Conservation (phyloP, 2,113 vertebrate genomes). For the Elachura formosa region DNA sequence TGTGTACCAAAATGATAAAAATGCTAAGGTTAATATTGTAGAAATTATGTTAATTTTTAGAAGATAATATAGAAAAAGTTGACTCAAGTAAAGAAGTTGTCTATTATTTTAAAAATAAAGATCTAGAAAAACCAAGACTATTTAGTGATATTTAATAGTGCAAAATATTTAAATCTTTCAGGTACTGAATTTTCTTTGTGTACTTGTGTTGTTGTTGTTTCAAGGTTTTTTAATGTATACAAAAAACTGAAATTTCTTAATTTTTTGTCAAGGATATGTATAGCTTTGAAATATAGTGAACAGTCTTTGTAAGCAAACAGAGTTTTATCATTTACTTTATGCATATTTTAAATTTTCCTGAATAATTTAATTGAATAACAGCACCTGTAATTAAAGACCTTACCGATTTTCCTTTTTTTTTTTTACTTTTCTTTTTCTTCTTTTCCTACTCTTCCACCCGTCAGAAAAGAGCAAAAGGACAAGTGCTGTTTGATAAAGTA, state of each 20-base stretch:
- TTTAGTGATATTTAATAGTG: background rate
- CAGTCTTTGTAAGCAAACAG: background rate
- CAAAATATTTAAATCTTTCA: background rate
- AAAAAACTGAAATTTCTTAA: background rate
- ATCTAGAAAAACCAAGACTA: background rate
- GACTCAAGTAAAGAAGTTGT: background rate
- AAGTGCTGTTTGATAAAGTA: conserved; percentile 78
- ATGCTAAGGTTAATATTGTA: background rate
- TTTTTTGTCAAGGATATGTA: background rate
- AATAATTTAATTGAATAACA: fast-evolving
- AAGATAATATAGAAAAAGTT: background rate
- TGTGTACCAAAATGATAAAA: background rate
- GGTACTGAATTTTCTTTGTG: background rate
- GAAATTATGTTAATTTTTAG: background rate
- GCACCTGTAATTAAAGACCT: background rate
- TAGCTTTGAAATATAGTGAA: background rate
- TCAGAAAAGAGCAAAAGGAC: conserved; percentile 83
- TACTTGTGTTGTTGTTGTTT: background rate
- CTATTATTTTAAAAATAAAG: background rate
- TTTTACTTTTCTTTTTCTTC: background rate
- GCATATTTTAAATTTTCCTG: background rate
- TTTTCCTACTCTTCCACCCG: background rate
- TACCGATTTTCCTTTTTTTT: background rate
- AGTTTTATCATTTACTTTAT: background rate
- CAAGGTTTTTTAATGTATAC: background rate